Evolutionary conservation across 1,140 invertebrate genomes (phyloP).

Genomic region (Sitodiplosis mosellana): DNA sequence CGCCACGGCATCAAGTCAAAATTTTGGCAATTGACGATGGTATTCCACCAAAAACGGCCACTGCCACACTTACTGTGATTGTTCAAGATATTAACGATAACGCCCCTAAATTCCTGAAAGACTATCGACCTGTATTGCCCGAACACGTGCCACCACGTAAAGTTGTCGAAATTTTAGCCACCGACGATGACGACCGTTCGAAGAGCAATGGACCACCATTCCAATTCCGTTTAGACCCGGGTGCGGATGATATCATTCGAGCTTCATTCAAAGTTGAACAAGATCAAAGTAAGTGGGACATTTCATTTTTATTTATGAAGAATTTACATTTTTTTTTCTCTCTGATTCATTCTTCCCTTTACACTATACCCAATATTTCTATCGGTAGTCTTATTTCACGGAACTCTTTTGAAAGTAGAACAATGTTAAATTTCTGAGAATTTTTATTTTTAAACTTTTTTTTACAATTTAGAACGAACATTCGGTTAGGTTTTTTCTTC

Average conservation of each 20-base stretch:
- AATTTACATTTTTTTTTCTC: background rate
- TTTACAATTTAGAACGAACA: background rate
- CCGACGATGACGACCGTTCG: constrained; percentile 85
- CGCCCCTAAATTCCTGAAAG: constrained; percentile 74
- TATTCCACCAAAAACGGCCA: constrained; percentile 82
- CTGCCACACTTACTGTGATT: constrained; percentile 84
- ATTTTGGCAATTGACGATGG: constrained; percentile 92
- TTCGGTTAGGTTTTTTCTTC: background rate
- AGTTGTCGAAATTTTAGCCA: constrained; percentile 83
- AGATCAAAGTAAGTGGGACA: constrained; percentile 58
- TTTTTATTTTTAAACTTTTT: background rate
- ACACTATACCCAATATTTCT: background rate
- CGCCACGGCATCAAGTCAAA: constrained; percentile 83
- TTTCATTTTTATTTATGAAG: background rate
- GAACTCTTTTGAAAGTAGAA: background rate
- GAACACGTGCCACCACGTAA: constrained; percentile 78
- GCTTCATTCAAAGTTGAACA: constrained; percentile 89
- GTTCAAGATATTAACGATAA: constrained; percentile 96
- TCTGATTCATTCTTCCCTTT: background rate
- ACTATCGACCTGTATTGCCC: constrained; percentile 79
- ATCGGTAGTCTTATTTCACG: background rate
- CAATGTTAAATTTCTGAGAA: background rate
- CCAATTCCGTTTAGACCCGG: constrained; percentile 79
- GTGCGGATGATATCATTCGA: constrained; percentile 77
- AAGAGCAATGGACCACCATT: constrained; percentile 91